Evolutionary conservation across 1,140 invertebrate species (phyloP).

Genomic region (Trachelipus rathkii): DNA sequence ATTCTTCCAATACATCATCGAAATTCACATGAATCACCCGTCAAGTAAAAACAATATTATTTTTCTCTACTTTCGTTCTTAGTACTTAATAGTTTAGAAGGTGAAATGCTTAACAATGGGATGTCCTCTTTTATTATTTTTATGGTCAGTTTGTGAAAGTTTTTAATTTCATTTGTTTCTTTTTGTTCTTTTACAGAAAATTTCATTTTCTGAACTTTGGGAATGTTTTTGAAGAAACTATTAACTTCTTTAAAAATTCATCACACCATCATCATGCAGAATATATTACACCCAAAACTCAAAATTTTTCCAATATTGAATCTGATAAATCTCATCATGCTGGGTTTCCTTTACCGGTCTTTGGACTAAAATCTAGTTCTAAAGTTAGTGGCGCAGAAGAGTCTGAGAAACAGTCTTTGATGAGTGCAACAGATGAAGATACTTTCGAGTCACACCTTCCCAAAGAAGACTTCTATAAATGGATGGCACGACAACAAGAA

Average conservation of each 20-base stretch:
- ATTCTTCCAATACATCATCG: slow-evolving; percentile 61
- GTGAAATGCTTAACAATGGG: too few relatives aligned
- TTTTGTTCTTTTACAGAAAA: neutral
- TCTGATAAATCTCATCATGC: neutral
- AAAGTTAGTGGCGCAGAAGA: slow-evolving; percentile 28
- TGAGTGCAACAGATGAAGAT: slow-evolving; percentile 22
- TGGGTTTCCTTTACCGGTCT: neutral
- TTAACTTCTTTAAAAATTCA: neutral
- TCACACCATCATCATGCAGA: neutral
- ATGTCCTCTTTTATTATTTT: too few relatives aligned
- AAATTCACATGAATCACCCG: neutral
- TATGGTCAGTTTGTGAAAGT: too few relatives aligned
- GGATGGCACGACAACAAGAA: slow-evolving; percentile 32
- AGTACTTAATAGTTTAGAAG: too few relatives aligned
- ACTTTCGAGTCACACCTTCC: slow-evolving; percentile 31
- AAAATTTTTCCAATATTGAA: neutral
- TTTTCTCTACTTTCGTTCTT: too few relatives aligned
- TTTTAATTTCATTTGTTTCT: neutral
- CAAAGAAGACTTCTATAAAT: slow-evolving; percentile 42
- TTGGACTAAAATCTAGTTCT: slow-evolving; percentile 38
- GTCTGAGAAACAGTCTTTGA: slow-evolving; percentile 20
- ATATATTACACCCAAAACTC: neutral
- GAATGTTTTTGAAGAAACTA: neutral
- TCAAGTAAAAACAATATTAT: neutral
- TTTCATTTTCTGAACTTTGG: neutral